Evolutionary conservation across 2,888 invertebrate species (phyloP).

Genomic region (Gryllus longicercus): DNA sequence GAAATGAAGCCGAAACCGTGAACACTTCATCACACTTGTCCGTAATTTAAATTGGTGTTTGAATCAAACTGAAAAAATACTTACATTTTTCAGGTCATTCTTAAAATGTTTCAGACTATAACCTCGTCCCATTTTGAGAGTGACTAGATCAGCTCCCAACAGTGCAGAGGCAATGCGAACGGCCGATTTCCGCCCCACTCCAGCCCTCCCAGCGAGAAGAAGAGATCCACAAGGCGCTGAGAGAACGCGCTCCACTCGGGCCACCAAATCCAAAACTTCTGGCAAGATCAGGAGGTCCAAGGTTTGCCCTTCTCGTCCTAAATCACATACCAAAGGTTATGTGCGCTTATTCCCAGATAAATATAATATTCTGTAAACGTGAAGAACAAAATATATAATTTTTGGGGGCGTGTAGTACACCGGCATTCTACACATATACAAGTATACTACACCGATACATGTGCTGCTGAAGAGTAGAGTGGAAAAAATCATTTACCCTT

Average conservation of each 20-base stretch:
- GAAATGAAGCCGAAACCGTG: too few relatives aligned
- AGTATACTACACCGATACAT: too few relatives aligned
- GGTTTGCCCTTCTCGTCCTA: slow-evolving; percentile 63
- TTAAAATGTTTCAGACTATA: slow-evolving; percentile 67
- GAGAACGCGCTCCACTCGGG: slow-evolving; percentile 61
- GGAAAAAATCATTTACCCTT: too few relatives aligned
- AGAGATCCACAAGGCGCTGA: slow-evolving; percentile 60
- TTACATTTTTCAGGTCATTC: slow-evolving; percentile 72
- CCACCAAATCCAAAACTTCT: slow-evolving; percentile 63
- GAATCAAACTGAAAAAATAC: slow-evolving; percentile 33
- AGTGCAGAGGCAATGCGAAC: slow-evolving; percentile 70
- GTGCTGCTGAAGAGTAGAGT: too few relatives aligned
- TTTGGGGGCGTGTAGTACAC: too few relatives aligned
- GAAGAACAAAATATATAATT: too few relatives aligned
- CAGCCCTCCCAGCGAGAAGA: slow-evolving; percentile 73
- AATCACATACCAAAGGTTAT: slow-evolving; percentile 23
- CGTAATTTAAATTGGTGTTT: too few relatives aligned
- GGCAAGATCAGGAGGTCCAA: slow-evolving; percentile 62
- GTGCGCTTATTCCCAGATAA: slow-evolving; percentile 27
- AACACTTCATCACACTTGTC: too few relatives aligned
- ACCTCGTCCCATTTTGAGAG: slow-evolving; percentile 54
- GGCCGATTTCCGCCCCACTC: slow-evolving; percentile 76
- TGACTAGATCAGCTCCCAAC: slow-evolving; percentile 60
- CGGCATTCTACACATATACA: too few relatives aligned
- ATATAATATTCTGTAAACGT: slow-evolving; percentile 12